These are phyloP conservation scores for Oxygymnocypris stewartii DNA, from an alignment of 2,113 vertebrate genomes.

Conservation along the genomic window DNA sequence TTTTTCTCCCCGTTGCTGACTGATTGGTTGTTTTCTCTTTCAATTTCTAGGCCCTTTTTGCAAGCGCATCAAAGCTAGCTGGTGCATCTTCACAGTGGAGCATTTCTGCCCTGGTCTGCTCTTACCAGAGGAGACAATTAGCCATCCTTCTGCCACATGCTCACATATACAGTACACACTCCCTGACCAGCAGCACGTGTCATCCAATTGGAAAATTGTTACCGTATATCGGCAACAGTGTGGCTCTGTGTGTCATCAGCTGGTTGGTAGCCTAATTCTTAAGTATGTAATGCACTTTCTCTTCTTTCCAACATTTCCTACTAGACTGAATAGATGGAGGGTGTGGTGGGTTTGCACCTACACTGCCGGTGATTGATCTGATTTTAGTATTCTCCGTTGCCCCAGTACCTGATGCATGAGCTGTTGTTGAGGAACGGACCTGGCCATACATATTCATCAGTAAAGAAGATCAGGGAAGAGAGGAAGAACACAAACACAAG, in stretches of 20 bases:
- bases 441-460: constrained; percentile 58
- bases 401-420: background rate
- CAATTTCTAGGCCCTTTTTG: constrained; percentile 25
- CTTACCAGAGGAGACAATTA: constrained; percentile 53
- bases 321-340: background rate
- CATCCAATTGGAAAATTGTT: constrained; percentile 39
- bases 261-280: constrained; percentile 24
- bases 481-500: constrained; percentile 43
- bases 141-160: constrained; percentile 37
- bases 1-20: background rate
- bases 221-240: constrained; percentile 34
- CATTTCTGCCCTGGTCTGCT: constrained; percentile 35
- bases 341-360: constrained; percentile 9
- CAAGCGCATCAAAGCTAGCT: constrained; percentile 42
- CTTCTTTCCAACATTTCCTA: background rate
- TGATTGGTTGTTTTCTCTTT: constrained; percentile 27
- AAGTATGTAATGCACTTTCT: constrained; percentile 17
- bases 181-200: constrained; percentile 12
- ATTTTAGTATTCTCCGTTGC: constrained; percentile 47
- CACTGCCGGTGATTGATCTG: constrained; percentile 46
- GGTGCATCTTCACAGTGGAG: constrained; percentile 11
- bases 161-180: constrained; percentile 47
- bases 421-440: constrained; percentile 36
- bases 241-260: constrained; percentile 38
- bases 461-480: constrained; percentile 56